Evolutionary conservation across 1,140 invertebrate species (phyloP), one percentile per base, ranked within the genome.

Genomic region (Drosophila littoralis): DNA sequence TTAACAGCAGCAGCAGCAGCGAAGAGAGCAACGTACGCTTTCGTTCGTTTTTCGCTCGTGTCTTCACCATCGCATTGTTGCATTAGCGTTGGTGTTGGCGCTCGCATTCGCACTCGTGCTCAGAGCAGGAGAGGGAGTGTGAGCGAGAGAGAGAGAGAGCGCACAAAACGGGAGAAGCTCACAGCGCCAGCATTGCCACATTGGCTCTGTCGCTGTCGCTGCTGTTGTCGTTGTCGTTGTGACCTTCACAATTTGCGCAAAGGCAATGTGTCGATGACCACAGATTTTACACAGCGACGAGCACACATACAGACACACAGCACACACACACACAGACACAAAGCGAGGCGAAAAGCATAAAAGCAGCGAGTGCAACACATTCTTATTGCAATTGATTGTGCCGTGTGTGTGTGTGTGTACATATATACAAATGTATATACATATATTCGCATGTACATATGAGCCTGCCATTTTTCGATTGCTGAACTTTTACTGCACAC

Each of bases 221-320:
- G 58, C 43, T 48, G 67, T 66, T 91, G 72, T 85, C 77, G 78
- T 72, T 91, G 83, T 91, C 79, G 88, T 92, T 92, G 90, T 92
- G 91, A 92, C 91, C 91, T 92, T 92, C 91, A 92, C 79, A 92
- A 92, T 92, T 91, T 88, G 91, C 86, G 91, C 91, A 92, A 92
- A 92, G 91, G 91, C 91, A 92, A 92, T 92, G 91, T 92, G 91
- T 92, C 91, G 91, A 92, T 92, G 91, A 92, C 91, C 91, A 92
- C 91, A 89, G 85, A 91, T 91, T 91, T 91, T 91, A 91, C 85
- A 85, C 85, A 74, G 76, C 64, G 64, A 69, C 57, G 65, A 72
- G 70, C 77, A 48, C 77, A 77, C 73, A 77, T 54, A 88, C 55
- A 71, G 63, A 73, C 40, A 35, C 22, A 22, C 22, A 71, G 73